phyloP scores from a whole-genome alignment of 2,797 vertebrate species.

The Sebastes variabilis region DNA sequence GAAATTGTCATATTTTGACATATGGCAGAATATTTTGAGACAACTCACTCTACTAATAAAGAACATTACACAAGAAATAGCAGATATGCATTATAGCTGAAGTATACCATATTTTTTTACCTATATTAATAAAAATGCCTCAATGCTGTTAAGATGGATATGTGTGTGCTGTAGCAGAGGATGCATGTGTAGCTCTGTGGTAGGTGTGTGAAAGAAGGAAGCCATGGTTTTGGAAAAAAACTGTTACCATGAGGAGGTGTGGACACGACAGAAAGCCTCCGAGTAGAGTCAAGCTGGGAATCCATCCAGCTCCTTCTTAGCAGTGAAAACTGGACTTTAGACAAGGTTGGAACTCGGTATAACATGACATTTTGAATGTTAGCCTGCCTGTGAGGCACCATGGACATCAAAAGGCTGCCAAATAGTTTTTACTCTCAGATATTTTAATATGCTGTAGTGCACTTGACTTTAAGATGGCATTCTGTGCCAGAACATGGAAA shows the following conservation, averaged over 20 bases:
- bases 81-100: neutral
- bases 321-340: slow-evolving; percentile 23
- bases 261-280: slow-evolving; percentile 54
- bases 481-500: neutral
- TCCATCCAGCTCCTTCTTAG: slow-evolving; percentile 31
- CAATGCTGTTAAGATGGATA: neutral
- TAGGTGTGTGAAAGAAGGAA: slow-evolving; percentile 55
- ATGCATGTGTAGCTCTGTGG: slow-evolving; percentile 7
- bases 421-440: neutral
- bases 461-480: slow-evolving; percentile 19
- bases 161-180: neutral
- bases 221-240: slow-evolving; percentile 42
- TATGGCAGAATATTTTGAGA: neutral
- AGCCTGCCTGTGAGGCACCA: neutral
- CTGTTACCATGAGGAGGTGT: slow-evolving; percentile 63
- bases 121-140: neutral
- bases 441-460: neutral
- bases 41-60: neutral
- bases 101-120: neutral
- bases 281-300: slow-evolving; percentile 44
- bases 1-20: neutral
- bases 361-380: slow-evolving; percentile 23
- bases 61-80: neutral
- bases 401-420: slow-evolving; percentile 14
- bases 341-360: slow-evolving; percentile 19